Conservation (phyloP, 2,113 vertebrate species). For the Cacatua alba region DNA sequence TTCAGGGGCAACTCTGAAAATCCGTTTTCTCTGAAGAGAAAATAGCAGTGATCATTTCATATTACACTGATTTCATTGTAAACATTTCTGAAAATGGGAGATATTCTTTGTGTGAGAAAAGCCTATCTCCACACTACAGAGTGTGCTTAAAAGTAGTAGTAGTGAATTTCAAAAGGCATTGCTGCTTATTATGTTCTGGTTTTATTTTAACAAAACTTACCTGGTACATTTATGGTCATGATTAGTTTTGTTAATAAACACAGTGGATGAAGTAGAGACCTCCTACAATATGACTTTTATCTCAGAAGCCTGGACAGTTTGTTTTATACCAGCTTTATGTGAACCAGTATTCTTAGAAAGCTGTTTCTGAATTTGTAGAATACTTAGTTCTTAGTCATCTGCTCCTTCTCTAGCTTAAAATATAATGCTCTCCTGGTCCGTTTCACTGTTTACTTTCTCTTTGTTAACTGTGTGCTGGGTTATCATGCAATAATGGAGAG, state of each 20-base stretch:
- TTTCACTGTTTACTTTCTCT: background rate
- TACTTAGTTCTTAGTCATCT: background rate
- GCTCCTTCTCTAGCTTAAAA: background rate
- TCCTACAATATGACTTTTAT: background rate
- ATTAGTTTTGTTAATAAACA: slow-evolving; percentile 26
- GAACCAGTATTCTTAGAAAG: slow-evolving; percentile 28
- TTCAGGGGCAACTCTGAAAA: background rate
- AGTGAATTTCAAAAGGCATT: background rate
- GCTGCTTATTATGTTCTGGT: background rate
- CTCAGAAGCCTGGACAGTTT: background rate
- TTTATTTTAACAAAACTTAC: background rate
- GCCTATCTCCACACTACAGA: background rate
- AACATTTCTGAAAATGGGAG: background rate
- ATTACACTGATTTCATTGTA: background rate
- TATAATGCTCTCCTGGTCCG: background rate
- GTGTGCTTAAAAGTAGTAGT: background rate
- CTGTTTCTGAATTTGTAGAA: background rate
- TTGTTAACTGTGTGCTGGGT: background rate
- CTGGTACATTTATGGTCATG: background rate
- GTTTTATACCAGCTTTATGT: background rate
- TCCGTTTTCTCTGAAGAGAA: background rate
- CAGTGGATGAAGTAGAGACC: background rate
- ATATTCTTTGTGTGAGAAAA: background rate
- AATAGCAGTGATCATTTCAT: background rate
- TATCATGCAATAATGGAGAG: background rate